A percentile compares a stretch with the other conserved stretches of the same genome.
Evolutionary conservation across 2,113 vertebrate species (phyloP).

Genomic region (Malurus cyaneus): DNA sequence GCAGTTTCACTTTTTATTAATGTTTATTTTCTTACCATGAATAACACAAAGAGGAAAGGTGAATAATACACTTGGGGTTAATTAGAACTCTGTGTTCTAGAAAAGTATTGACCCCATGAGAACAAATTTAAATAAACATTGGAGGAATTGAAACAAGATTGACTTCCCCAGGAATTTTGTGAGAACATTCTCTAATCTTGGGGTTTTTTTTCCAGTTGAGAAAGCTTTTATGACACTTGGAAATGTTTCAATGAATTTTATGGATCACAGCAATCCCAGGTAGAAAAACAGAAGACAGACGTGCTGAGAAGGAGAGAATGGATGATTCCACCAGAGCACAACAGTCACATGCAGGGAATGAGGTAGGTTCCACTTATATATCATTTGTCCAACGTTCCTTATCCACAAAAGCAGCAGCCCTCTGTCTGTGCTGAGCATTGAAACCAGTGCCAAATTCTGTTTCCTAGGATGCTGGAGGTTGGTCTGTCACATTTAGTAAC

Average conservation of each 20-base stretch:
- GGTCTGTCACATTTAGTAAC: background rate
- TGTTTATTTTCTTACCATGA: background rate
- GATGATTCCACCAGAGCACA: background rate
- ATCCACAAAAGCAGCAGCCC: background rate
- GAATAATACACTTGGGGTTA: background rate
- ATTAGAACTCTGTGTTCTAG: background rate
- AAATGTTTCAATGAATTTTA: background rate
- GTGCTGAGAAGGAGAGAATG: background rate
- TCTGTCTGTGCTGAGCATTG: background rate
- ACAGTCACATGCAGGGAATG: fast-evolving
- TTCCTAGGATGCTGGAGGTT: background rate
- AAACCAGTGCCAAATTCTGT: background rate
- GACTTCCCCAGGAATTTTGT: background rate
- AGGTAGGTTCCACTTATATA: fast-evolving
- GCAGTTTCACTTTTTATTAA: background rate
- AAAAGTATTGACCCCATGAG: background rate
- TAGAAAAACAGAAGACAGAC: background rate
- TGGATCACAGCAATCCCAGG: background rate
- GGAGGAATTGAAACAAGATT: background rate
- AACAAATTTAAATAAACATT: background rate
- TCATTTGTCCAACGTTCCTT: background rate
- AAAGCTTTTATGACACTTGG: background rate
- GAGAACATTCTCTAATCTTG: background rate
- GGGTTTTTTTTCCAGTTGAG: background rate
- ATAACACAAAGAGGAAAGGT: background rate